Base-by-base conservation (phyloP, 2,797 vertebrate species). In the Orestias chungarensis region DNA sequence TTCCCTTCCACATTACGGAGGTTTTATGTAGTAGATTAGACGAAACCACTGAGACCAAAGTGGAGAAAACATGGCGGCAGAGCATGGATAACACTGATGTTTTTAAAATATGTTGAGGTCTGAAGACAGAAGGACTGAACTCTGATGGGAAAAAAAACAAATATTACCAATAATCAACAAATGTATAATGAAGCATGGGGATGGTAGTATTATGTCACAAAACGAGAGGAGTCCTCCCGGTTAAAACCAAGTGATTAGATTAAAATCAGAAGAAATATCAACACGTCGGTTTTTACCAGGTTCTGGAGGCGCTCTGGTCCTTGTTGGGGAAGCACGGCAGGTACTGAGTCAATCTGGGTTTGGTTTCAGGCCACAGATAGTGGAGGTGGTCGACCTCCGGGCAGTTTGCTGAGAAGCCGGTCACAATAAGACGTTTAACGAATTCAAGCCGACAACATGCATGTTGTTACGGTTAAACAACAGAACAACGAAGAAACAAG, bases 261-360 rank as follows among this genome's bases (percentile, higher is more conserved):
- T 8, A 55, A 55, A 33, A 9, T 55, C 6, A 29, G 0, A 25
- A 18, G n/a, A n/a, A 61, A 38, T 1, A 1, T 9, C 57, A n/a
- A 5, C 14, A 12, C 5, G 10, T 52, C 18, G 10, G 6, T 25
- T 1, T 54, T 92, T 90, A 99, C 97, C 98, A 99, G 61, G 84
- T 96, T 79, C 97, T 94, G 66, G 93, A 94, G 42, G 94, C 93
- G 38, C 73, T 95, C 78, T 94, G 93, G 46, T 94, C 93, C 64
- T 94, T 93, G 85, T 95, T 97, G 59, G 92, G 95, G 18, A 94
- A 93, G 85, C 97, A 99, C 3, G 90, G 87, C 15, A 93, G 87
- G 64, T 10, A 68, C 64, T 89, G 84, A 1, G 92, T 94, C 43
- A 93, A 73, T 9, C 85, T 93, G 0, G 97, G 96, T 68, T 75